Percentiles rank a stretch among this genome's conserved stretches.
These are phyloP conservation scores for Micrasema longulum DNA, from an alignment of 1,140 invertebrate genomes.

Conservation along the genomic window DNA sequence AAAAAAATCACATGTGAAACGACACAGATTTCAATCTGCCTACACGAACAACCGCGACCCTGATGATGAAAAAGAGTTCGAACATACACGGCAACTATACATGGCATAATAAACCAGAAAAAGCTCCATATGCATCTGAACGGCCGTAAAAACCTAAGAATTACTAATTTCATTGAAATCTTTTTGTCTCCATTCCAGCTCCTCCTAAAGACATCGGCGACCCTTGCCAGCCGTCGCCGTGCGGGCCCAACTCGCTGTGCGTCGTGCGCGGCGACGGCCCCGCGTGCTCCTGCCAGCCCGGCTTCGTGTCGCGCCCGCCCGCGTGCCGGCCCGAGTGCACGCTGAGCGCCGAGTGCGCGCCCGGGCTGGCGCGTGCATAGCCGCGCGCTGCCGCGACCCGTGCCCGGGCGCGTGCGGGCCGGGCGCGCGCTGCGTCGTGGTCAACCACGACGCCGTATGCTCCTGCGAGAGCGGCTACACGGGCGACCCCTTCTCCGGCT, in stretches of 20 bases:
- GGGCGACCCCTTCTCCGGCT: constrained; percentile 82
- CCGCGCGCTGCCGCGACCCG: constrained; percentile 78
- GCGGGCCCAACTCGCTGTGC: constrained; percentile 81
- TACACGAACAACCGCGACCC: too few species aligned
- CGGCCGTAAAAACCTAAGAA: too few species aligned
- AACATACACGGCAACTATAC: too few species aligned
- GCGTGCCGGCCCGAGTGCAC: constrained; percentile 86
- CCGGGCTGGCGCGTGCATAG: constrained; percentile 79
- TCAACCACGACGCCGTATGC: constrained; percentile 78
- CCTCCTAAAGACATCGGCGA: constrained; percentile 59
- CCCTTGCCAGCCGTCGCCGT: constrained; percentile 81
- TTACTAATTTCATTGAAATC: too few species aligned
- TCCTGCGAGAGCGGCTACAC: constrained; percentile 76
- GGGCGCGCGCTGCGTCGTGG: constrained; percentile 73
- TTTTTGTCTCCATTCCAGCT: not conserved
- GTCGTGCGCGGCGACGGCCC: constrained; percentile 71
- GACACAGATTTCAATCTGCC: too few species aligned
- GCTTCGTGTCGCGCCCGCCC: constrained; percentile 82
- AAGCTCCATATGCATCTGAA: too few species aligned
- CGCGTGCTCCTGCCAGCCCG: constrained; percentile 81
- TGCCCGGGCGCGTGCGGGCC: constrained; percentile 78
- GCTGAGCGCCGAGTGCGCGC: constrained; percentile 78
- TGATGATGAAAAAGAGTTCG: too few species aligned
- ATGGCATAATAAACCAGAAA: too few species aligned
- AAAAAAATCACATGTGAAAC: too few species aligned